Conservation (phyloP, 2,797 vertebrate genomes). For the Spinibarbus caldwelli region DNA sequence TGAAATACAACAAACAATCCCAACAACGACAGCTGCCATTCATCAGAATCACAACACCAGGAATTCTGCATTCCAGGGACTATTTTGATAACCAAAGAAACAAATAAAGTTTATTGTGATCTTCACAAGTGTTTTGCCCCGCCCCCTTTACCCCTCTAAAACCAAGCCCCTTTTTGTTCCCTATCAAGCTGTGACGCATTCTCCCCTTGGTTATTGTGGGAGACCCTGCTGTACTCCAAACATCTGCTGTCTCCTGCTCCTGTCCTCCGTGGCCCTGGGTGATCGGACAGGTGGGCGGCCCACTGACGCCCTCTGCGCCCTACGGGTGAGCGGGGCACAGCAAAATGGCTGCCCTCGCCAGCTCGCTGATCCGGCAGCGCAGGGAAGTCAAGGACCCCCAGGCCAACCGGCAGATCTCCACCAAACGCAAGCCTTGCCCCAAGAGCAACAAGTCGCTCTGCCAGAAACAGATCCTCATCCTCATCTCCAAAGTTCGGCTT, state of each 20-base stretch:
- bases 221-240: constrained; percentile 31
- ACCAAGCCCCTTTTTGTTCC: too few species aligned
- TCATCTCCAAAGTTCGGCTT: constrained; percentile 90
- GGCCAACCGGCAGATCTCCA: constrained; percentile 83
- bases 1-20: constrained; percentile 35
- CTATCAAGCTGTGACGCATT: too few species aligned
- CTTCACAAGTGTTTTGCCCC: constrained; percentile 20
- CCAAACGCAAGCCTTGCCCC: constrained; percentile 88
- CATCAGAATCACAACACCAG: background rate
- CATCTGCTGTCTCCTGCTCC: constrained; percentile 48
- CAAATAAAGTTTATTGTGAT: constrained; percentile 50
- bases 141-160: constrained; percentile 14
- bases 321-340: constrained; percentile 69
- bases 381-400: constrained; percentile 89
- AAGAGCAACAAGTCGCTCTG: constrained; percentile 92
- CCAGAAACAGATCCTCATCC: constrained; percentile 90
- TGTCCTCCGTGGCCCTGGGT: constrained; percentile 76
- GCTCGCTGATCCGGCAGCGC: constrained; percentile 89
- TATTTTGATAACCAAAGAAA: constrained; percentile 43
- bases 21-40: background rate
- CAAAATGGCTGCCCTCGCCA: constrained; percentile 91
- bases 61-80: background rate
- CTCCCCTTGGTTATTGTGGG: constrained; percentile 3
- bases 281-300: constrained; percentile 76
- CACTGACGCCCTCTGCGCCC: constrained; percentile 74